A percentile compares a stretch with the other conserved stretches of the same genome.
phyloP scores from a whole-genome alignment of 64 coral and sea anemone genomes.

The Platygyra sinensis region DNA sequence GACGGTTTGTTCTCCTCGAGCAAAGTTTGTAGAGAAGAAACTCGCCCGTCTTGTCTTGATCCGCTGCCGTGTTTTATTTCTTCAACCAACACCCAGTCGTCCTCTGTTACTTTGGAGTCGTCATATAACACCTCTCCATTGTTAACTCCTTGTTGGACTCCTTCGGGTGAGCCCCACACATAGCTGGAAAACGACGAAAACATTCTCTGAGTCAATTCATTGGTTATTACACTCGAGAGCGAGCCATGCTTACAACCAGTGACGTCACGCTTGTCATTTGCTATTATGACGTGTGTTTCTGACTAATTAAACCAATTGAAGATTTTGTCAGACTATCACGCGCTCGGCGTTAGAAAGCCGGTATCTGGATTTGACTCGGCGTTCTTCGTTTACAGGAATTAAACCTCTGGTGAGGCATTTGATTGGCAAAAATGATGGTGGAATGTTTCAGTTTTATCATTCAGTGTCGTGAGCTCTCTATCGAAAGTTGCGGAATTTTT shows the following conservation, averaged over 20 bases:
- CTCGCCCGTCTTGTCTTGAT: neutral
- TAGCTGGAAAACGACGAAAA: slow-evolving; percentile 71
- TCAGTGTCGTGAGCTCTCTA: no score
- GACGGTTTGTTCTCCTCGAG: slow-evolving; percentile 49
- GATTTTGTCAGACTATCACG: neutral
- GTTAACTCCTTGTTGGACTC: neutral
- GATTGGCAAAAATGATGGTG: no score
- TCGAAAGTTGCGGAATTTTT: no score
- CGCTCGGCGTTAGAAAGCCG: no score
- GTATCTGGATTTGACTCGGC: no score
- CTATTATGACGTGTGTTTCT: slow-evolving; percentile 11
- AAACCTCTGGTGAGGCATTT: no score
- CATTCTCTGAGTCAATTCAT: slow-evolving; percentile 40
- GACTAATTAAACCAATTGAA: neutral
- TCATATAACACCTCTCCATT: slow-evolving; percentile 5
- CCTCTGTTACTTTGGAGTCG: slow-evolving; percentile 61
- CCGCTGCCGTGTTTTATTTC: slow-evolving; percentile 4
- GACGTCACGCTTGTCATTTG: neutral
- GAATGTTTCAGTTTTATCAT: no score
- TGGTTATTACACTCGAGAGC: neutral
- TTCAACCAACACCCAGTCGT: slow-evolving; percentile 78
- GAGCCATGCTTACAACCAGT: neutral
- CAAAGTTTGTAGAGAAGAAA: slow-evolving; percentile 46
- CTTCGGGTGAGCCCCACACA: slow-evolving; percentile 53
- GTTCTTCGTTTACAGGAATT: no score